A percentile compares a stretch with the other conserved stretches of the same genome.
Conservation (phyloP, 2,113 vertebrate species). For the Notechis scutatus region DNA sequence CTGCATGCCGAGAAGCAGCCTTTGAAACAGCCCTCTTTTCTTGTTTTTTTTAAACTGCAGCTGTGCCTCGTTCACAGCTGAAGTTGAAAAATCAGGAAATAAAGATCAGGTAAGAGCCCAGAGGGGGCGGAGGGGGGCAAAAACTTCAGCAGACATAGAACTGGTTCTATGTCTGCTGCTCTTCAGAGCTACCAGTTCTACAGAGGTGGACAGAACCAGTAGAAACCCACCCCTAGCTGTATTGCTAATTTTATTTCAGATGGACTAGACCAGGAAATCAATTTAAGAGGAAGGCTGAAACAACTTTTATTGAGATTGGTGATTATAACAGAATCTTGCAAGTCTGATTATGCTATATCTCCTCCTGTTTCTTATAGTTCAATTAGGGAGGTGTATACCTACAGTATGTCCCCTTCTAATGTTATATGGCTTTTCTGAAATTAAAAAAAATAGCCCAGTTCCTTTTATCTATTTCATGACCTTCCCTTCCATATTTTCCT, state of each 20-base stretch:
- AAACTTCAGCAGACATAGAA: too few species aligned
- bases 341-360: neutral
- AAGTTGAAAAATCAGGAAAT: too few species aligned
- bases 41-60: too few species aligned
- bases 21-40: too few species aligned
- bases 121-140: too few species aligned
- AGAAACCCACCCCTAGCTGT: neutral
- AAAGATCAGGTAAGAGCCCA: too few species aligned
- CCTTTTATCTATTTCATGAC: neutral
- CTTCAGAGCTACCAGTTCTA: too few species aligned
- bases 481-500: neutral
- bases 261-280: neutral
- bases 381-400: neutral
- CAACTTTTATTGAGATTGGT: neutral
- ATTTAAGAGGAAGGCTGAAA: neutral
- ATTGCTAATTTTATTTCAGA: neutral
- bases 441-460: neutral
- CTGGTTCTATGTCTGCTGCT: too few species aligned
- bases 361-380: neutral
- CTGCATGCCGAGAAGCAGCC: too few species aligned
- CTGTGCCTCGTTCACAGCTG: too few species aligned
- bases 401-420: neutral
- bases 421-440: neutral
- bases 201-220: too few species aligned
- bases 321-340: neutral